phyloP scores from a whole-genome alignment of 2,113 vertebrate species.

The Prunella fulvescens region DNA sequence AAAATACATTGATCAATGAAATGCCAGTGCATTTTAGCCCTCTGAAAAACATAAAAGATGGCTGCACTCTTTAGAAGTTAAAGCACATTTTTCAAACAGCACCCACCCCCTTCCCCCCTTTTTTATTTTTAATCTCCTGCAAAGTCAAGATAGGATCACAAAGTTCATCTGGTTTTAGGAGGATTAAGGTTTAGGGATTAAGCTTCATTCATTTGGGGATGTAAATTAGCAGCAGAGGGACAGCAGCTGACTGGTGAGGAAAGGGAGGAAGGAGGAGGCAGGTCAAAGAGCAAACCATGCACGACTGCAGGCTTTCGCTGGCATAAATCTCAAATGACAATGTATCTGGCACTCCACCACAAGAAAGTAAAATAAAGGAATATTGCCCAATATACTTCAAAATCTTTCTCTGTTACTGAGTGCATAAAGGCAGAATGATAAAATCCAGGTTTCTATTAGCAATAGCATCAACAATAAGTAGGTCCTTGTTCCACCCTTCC shows the following conservation, averaged over 20 bases:
- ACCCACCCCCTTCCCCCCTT: accelerated
- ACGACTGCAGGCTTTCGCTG: not conserved
- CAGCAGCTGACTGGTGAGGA: constrained; percentile 18
- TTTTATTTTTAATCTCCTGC: not conserved
- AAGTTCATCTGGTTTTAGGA: constrained; percentile 49
- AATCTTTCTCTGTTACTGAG: not conserved
- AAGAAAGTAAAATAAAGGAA: not conserved
- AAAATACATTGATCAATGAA: not conserved
- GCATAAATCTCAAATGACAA: constrained; percentile 34
- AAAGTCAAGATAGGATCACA: constrained; percentile 55
- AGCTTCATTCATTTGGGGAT: constrained; percentile 41
- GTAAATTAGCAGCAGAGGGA: constrained; percentile 13
- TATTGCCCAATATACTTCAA: not conserved
- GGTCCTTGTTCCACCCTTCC: not conserved
- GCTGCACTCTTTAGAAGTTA: not conserved
- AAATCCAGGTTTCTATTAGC: not conserved
- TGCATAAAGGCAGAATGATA: not conserved
- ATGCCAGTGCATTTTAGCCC: not conserved
- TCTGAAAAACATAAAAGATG: not conserved
- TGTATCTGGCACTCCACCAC: not conserved
- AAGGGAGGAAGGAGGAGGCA: constrained; percentile 7
- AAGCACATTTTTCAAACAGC: not conserved
- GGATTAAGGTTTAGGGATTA: constrained; percentile 54
- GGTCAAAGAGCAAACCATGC: constrained; percentile 38
- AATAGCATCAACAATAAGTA: not conserved